Percentiles rank a stretch among this genome's conserved stretches.
phyloP scores from a whole-genome alignment of 1,140 invertebrate species.

The Drosophila ironensis region DNA sequence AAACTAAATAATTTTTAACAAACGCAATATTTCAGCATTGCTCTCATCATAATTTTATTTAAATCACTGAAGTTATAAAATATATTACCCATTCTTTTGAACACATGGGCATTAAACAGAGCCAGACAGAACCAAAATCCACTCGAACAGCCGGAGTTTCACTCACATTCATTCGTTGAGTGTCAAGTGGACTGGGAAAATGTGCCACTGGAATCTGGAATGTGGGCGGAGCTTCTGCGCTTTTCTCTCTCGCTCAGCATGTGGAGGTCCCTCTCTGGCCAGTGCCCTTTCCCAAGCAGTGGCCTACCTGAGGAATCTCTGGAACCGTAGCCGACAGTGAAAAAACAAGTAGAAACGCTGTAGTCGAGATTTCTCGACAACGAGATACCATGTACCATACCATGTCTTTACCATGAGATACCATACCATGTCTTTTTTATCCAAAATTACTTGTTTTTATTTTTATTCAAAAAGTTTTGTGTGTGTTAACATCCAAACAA shows the following conservation, averaged over 20 bases:
- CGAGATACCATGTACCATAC: too few relatives aligned
- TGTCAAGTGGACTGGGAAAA: conserved; percentile 25
- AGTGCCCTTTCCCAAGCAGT: neutral
- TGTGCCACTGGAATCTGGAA: conserved; percentile 73
- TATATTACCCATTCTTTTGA: too few relatives aligned
- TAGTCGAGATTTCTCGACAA: too few relatives aligned
- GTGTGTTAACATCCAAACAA: too few relatives aligned
- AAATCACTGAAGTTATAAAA: conserved; percentile 6
- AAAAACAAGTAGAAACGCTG: too few relatives aligned
- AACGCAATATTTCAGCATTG: too few relatives aligned
- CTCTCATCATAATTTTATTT: neutral
- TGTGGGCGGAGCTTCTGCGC: conserved; percentile 61
- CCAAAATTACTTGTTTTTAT: too few relatives aligned
- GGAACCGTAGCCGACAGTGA: conserved; percentile 33
- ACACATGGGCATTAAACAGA: conserved; percentile 1
- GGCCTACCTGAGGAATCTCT: conserved; percentile 60
- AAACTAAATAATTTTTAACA: too few relatives aligned
- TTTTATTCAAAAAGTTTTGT: too few relatives aligned
- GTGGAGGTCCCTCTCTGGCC: conserved; percentile 13
- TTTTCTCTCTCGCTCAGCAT: conserved; percentile 11
- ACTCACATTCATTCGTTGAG: conserved; percentile 57
- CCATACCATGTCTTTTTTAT: too few relatives aligned
- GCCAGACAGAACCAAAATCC: neutral
- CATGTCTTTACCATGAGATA: too few relatives aligned
- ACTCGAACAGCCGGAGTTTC: conserved; percentile 34